Conservation (phyloP, 1,140 invertebrate species). For the Nymphalis io region DNA sequence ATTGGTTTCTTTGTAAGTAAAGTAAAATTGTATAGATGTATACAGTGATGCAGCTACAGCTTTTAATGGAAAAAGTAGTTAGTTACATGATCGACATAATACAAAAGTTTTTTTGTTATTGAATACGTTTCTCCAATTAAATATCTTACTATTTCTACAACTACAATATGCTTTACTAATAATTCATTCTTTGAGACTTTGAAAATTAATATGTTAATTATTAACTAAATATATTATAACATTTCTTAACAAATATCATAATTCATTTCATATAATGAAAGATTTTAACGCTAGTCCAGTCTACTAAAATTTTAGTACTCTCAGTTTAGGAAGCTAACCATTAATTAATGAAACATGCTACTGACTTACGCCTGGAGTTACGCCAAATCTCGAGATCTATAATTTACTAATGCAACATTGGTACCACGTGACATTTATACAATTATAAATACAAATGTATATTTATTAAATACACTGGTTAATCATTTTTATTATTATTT, state of each 20-base stretch:
- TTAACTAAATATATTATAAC: too few relatives aligned
- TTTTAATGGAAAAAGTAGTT: not conserved
- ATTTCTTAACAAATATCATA: too few relatives aligned
- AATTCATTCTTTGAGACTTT: too few relatives aligned
- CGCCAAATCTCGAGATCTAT: constrained; percentile 25
- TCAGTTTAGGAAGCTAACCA: constrained; percentile 17
- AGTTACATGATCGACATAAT: not conserved
- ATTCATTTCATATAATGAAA: not conserved
- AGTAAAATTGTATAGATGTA: constrained; percentile 5
- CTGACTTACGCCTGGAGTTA: constrained; percentile 19
- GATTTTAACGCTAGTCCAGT: constrained; percentile 3
- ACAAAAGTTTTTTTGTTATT: too few relatives aligned
- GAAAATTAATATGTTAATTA: too few relatives aligned
- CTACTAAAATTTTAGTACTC: constrained; percentile 14
- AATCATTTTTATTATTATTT: too few relatives aligned
- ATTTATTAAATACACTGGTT: not conserved
- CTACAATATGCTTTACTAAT: too few relatives aligned
- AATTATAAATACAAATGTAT: not conserved
- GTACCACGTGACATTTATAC: constrained; percentile 16
- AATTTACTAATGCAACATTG: constrained; percentile 1
- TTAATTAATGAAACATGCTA: constrained; percentile 31
- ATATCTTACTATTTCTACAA: not conserved
- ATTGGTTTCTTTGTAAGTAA: constrained; percentile 30
- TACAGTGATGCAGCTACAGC: not conserved
- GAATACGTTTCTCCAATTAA: not conserved